phyloP scores from a whole-genome alignment of 37 sponge, comb jelly and placozoan species.

The Hexactinellida sp. region DNA sequence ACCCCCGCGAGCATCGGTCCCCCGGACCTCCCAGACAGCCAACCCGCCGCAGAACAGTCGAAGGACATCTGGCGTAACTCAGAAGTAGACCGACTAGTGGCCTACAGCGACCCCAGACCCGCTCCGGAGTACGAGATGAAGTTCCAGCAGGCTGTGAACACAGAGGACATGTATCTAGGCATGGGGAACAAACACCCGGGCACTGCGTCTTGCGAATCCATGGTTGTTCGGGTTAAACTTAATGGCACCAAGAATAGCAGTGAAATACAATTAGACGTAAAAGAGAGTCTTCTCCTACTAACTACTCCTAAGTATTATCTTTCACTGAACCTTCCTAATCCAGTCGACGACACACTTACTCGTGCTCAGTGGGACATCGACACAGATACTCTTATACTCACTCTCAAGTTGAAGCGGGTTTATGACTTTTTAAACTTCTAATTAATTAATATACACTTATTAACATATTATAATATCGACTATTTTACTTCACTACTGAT shows the following conservation, averaged over 20 bases:
- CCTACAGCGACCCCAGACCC: slow-evolving; percentile 53
- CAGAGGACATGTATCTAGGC: slow-evolving; percentile 86
- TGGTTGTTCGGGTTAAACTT: slow-evolving; percentile 40
- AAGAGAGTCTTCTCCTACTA: background rate
- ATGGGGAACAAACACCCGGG: slow-evolving; percentile 64
- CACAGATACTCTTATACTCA: slow-evolving; percentile 35
- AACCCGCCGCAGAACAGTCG: background rate
- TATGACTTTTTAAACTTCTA: slow-evolving; percentile 58
- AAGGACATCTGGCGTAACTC: slow-evolving; percentile 54
- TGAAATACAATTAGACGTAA: background rate
- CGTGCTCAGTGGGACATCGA: slow-evolving; percentile 60
- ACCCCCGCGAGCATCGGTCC: slow-evolving; percentile 58
- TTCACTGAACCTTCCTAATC: slow-evolving; percentile 56
- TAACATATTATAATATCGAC: background rate
- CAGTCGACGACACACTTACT: slow-evolving; percentile 48
- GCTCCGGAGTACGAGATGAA: slow-evolving; percentile 72
- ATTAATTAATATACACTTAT: background rate
- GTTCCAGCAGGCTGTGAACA: slow-evolving; percentile 49
- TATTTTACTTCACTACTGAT: no score
- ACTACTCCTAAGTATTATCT: slow-evolving; percentile 9
- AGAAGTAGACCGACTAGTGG: slow-evolving; percentile 27
- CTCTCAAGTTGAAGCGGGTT: slow-evolving; percentile 49
- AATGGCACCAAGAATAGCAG: background rate
- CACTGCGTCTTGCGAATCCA: slow-evolving; percentile 70
- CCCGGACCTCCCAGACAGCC: background rate